These are phyloP conservation scores for Tetraneura akinire DNA, from an alignment of 1,140 invertebrate genomes.

Conservation along the genomic window DNA sequence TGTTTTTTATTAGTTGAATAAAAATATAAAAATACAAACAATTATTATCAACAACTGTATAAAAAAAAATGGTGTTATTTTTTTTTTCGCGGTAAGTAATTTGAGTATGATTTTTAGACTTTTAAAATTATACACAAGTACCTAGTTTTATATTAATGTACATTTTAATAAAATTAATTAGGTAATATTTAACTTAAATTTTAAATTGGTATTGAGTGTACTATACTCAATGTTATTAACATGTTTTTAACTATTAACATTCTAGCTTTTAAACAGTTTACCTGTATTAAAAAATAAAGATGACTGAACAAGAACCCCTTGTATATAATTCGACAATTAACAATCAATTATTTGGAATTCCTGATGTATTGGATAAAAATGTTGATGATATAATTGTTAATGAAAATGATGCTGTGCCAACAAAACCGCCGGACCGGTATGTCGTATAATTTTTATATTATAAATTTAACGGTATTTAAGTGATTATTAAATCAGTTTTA, in stretches of 20 bases:
- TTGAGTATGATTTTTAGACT: background rate
- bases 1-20: too few species aligned
- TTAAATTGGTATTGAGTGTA: background rate
- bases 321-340: background rate
- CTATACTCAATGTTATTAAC: background rate
- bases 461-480: background rate
- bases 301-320: background rate
- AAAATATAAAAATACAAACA: background rate
- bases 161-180: too few species aligned
- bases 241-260: background rate
- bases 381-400: constrained; percentile 39
- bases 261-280: too few species aligned
- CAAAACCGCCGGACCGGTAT: constrained; percentile 41
- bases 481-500: too few species aligned
- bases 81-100: background rate
- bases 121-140: background rate
- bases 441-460: background rate
- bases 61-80: background rate
- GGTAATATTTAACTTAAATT: too few species aligned
- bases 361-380: constrained; percentile 41
- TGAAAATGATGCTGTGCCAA: background rate
- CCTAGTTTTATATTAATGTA: background rate
- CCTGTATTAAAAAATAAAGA: background rate
- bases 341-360: constrained; percentile 27
- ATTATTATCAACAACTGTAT: background rate